These are phyloP conservation scores for Oryzias javanicus DNA, from an alignment of 2,113 vertebrate genomes.

Conservation along the genomic window DNA sequence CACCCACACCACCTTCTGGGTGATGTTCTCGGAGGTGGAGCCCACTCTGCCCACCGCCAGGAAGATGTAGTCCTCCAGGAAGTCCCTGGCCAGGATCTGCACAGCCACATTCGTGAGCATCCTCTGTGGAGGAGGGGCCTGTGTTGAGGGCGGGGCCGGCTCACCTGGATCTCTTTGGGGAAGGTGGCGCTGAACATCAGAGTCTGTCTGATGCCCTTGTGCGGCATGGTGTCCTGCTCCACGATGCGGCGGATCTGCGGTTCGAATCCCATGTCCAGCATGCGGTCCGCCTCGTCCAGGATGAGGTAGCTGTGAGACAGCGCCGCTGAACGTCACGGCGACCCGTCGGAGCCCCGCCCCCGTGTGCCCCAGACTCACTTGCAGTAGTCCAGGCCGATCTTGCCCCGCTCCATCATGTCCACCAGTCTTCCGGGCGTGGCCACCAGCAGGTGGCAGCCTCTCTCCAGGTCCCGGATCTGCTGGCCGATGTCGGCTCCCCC, in stretches of 20 bases:
- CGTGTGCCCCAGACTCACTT: constrained; percentile 72
- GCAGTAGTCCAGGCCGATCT: constrained; percentile 96
- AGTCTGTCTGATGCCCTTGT: constrained; percentile 91
- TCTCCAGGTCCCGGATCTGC: constrained; percentile 94
- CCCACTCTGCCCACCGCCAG: constrained; percentile 96
- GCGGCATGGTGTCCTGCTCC: constrained; percentile 96
- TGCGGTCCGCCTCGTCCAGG: constrained; percentile 95
- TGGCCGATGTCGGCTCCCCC: constrained; percentile 97
- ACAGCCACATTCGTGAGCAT: background rate
- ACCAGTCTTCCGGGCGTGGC: constrained; percentile 95
- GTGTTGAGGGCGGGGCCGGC: no score
- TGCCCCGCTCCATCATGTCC: constrained; percentile 98
- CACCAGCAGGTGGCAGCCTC: constrained; percentile 94
- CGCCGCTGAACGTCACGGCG: constrained; percentile 48
- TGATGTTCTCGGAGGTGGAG: constrained; percentile 98
- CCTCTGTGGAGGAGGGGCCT: background rate
- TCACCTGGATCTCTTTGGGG: constrained; percentile 98
- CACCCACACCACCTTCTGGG: constrained; percentile 99
- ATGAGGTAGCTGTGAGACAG: constrained; percentile 86
- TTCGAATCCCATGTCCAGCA: constrained; percentile 99
- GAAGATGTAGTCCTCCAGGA: constrained; percentile 98
- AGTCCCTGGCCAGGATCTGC: constrained; percentile 96
- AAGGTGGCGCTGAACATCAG: constrained; percentile 99
- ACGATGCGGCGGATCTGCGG: constrained; percentile 97
- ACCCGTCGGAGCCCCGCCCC: background rate